A percentile compares a stretch with the other conserved stretches of the same genome.
Evolutionary conservation across 35 echinoderm and acorn worm genomes (phyloP).

Genomic region (Diadema setosum): DNA sequence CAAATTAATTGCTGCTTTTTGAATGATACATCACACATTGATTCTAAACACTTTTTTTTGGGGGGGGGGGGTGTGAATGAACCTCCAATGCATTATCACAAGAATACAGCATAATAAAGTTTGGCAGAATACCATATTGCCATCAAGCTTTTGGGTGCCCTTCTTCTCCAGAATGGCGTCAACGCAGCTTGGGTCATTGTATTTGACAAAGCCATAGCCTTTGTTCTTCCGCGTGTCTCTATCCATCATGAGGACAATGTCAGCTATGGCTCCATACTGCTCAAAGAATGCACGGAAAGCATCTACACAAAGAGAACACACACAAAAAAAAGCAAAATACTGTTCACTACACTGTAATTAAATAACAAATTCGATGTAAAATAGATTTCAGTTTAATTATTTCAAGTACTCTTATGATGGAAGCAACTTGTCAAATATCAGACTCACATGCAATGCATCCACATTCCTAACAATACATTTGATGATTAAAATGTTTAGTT

Average conservation of each 20-base stretch:
- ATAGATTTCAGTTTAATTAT: not conserved
- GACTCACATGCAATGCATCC: not conserved
- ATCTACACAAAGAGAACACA: not conserved
- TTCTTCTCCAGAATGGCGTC: not conserved
- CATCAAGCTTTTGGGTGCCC: not conserved
- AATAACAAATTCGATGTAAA: not conserved
- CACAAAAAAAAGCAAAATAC: no score
- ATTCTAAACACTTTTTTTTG: no score
- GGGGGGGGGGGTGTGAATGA: no score
- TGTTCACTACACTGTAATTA: no score
- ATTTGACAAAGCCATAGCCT: constrained; percentile 7
- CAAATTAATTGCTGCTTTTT: no score
- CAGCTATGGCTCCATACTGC: not conserved
- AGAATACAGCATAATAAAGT: no score
- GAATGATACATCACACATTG: no score
- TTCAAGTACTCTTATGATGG: not conserved
- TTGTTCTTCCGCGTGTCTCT: not conserved
- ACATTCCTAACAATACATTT: not conserved
- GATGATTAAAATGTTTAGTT: not conserved
- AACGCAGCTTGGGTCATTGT: not conserved
- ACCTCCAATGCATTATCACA: no score
- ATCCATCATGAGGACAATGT: constrained; percentile 3
- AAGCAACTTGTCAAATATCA: not conserved
- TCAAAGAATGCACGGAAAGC: not conserved
- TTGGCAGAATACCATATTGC: not conserved